Base-by-base conservation (phyloP, 2,113 vertebrate genomes). In the Miniopterus natalensis region DNA sequence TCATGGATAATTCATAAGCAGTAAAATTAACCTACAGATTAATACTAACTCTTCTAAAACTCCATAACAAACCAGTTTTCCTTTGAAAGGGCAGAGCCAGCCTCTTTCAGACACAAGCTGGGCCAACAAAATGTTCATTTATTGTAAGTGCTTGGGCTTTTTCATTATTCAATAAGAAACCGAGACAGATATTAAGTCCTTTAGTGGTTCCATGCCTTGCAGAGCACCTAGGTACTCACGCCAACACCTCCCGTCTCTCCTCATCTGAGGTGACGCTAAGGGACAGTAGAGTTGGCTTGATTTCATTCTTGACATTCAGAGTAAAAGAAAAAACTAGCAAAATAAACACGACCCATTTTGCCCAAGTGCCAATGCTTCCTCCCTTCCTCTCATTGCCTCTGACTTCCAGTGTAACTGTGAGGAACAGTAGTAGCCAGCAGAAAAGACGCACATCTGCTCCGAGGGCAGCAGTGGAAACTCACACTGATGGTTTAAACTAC, bases 361-460 rank as follows among this genome's bases (percentile, higher is more conserved):
- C 36, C 63, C 78, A 27, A 20, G 78, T 8, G 53, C 29, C 42
- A 42, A 2, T 1, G 23, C 25, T 2, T 36, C n/a, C 49, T 68
- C 6, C 20, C 15, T 57, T 42, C 20, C 49, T 47, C 49, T 29
- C 4, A 0, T 0, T 15, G 63, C 70, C 68, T 68, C 55, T 20
- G 88, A 42, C 68, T 17, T 13, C 21, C 2, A 2, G 40, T 0
- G 0, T 36, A 21, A 49, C 59, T 17, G 3, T 5, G 70, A n/a
- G 23, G 9, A 51, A 2, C 36, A 36, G 36, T 0, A 4, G 31
- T 0, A 7, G 25, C 42, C 49, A 7, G 42, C 27, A 9, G 65
- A 20, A n/a, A 53, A 84, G n/a, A 70, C 11, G 8, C 51, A 29
- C 27, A 36, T 51, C 21, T 55, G 78, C 86, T 88, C 25, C 17